Percentiles rank a stretch among this genome's conserved stretches.
These are phyloP conservation scores for Lepidonotus clava DNA, from an alignment of 2,888 invertebrate genomes.

Conservation along the genomic window DNA sequence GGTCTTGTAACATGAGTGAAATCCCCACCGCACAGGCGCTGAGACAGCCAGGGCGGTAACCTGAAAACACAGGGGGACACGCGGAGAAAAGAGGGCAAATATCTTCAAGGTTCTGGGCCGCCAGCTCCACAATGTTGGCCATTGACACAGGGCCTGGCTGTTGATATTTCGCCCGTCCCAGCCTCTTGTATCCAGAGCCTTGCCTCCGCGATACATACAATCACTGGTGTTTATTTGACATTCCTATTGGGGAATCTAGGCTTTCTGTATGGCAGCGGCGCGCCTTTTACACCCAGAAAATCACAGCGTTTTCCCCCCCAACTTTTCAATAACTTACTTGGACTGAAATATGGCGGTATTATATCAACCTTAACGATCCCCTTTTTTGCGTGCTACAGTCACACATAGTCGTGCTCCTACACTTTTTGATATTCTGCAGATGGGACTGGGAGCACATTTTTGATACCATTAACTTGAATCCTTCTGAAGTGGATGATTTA, in stretches of 20 bases:
- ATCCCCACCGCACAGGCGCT: constrained; percentile 4
- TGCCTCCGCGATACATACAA: constrained; percentile 15
- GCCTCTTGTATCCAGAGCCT: constrained; percentile 20
- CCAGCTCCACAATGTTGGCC: constrained; percentile 12
- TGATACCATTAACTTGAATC: too few species aligned
- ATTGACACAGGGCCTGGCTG: constrained; percentile 20
- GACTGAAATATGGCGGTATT: too few species aligned
- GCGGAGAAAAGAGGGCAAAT: constrained; percentile 30
- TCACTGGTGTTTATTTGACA: constrained; percentile 38
- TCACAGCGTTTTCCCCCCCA: too few species aligned
- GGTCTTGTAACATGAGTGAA: constrained; percentile 29
- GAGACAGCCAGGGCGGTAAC: constrained; percentile 15
- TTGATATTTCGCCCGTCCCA: not conserved
- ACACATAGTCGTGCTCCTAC: too few species aligned
- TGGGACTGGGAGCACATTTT: too few species aligned
- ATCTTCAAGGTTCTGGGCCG: constrained; percentile 35
- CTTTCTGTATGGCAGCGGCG: too few species aligned
- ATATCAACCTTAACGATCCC: too few species aligned
- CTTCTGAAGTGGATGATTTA: too few species aligned
- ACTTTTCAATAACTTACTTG: too few species aligned
- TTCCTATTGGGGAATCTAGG: constrained; percentile 27
- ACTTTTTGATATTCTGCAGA: too few species aligned
- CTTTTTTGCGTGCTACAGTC: too few species aligned
- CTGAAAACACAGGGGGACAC: constrained; percentile 10
- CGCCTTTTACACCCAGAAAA: too few species aligned